These are phyloP conservation scores for Spialia ferax DNA, from an alignment of 2,888 invertebrate genomes.

Conservation along the genomic window DNA sequence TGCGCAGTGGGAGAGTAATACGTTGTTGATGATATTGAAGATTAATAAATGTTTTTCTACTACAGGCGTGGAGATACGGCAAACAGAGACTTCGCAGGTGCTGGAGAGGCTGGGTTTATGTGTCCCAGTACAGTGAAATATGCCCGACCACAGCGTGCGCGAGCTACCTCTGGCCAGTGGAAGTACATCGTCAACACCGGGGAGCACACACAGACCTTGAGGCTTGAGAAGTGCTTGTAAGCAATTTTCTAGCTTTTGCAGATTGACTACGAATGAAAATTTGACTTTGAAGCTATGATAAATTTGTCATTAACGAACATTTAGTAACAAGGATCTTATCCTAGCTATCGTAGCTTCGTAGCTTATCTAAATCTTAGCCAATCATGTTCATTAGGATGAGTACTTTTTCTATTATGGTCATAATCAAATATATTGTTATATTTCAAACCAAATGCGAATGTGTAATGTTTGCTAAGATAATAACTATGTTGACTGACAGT, in stretches of 20 bases:
- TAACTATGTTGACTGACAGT: too few relatives aligned
- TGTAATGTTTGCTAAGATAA: too few relatives aligned
- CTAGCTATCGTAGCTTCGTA: too few relatives aligned
- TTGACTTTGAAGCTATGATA: background rate
- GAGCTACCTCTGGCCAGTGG: conserved; percentile 93
- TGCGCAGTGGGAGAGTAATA: too few relatives aligned
- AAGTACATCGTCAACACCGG: conserved; percentile 95
- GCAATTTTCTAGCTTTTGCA: conserved; percentile 54
- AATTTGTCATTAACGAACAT: background rate
- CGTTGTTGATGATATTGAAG: too few relatives aligned
- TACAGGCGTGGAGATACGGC: conserved; percentile 88
- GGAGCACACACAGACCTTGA: conserved; percentile 93
- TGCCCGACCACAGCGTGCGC: conserved; percentile 92
- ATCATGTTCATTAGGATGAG: too few relatives aligned
- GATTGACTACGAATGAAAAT: background rate
- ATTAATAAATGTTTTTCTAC: conserved; percentile 24
- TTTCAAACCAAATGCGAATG: too few relatives aligned
- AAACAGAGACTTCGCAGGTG: conserved; percentile 78
- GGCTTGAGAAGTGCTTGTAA: conserved; percentile 93
- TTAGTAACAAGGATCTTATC: background rate
- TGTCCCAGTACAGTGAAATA: conserved; percentile 93
- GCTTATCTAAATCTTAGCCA: too few relatives aligned
- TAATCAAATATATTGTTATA: too few relatives aligned
- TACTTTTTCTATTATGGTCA: too few relatives aligned
- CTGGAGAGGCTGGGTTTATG: conserved; percentile 90